Base-by-base conservation (phyloP, 1,140 invertebrate species). In the Pseudomyrmex pallidus region DNA sequence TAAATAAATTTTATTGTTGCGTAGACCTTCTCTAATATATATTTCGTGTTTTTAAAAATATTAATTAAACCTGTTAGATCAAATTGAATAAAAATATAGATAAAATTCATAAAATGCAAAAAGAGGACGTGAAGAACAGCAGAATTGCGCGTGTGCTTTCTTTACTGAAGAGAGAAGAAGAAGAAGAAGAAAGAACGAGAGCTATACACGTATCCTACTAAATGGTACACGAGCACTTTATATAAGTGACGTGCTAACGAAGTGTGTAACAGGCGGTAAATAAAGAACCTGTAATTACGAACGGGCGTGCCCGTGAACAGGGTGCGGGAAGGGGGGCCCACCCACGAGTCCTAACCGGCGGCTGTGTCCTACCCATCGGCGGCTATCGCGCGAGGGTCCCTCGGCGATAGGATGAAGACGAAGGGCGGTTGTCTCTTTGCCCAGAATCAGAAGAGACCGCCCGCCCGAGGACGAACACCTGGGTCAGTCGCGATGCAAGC, bases 191-290 rank as follows among this genome's bases (percentile, higher is more conserved):
- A 59, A 62, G 57, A 64, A 57, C 56, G 15, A 59, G 85, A 77
- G 52, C 56, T 59, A n/a, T 13, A 78, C 44, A 66, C 20, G 44
- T 61, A 87, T 61, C 22, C 63, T 68, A 63, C 52, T 80, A 87
- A 87, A 86, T 87, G 88, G 86, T 92, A 90, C 87, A 86, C 85
- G 85, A 91, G 89, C 91, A 89, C 91, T 93, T 93, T 93, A 93
- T 93, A 93, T 92, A 93, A 94, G 92, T 90, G 92, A 94, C 92
- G 91, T 90, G 93, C 90, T 94, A 94, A 94, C 93, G 92, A 94
- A 94, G 93, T 93, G 93, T 94, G 93, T 94, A 93, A 94, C 92
- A 93, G 91, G 91, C 92, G 91, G 91, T 93, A 94, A 94, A 93
- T 93, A 93, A 93, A 92, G 92, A 94, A 94, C 93, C 93, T 93